Conservation (phyloP, 2,113 vertebrate species). For the Centropristis striata region DNA sequence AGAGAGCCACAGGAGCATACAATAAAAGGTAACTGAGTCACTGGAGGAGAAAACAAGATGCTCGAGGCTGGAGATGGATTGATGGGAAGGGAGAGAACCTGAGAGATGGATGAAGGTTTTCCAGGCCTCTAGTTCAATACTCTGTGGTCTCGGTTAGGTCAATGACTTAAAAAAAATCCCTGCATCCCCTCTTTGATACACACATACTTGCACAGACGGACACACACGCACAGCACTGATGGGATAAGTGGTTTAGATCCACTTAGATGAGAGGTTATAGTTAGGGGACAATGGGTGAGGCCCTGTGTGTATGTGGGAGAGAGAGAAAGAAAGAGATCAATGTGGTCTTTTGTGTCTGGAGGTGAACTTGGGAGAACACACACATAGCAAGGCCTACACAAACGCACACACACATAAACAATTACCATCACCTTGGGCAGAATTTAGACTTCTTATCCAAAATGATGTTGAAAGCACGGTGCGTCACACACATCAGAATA, state of each 20-base stretch:
- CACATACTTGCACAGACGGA: constrained; percentile 25
- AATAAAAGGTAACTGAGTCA: constrained; percentile 55
- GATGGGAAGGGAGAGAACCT: constrained; percentile 53
- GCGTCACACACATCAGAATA: constrained; percentile 13
- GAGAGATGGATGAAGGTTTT: constrained; percentile 63
- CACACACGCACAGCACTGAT: constrained; percentile 48
- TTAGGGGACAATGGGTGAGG: constrained; percentile 51
- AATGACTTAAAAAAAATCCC: constrained; percentile 42
- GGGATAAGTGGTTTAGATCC: constrained; percentile 71
- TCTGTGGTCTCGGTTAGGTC: constrained; percentile 58
- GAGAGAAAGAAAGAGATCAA: constrained; percentile 60
- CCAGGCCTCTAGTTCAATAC: constrained; percentile 51
- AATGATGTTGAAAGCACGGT: constrained; percentile 7
- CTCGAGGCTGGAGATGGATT: constrained; percentile 51
- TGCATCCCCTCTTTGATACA: constrained; percentile 17
- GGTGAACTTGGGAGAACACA: constrained; percentile 72
- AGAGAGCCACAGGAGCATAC: constrained; percentile 6
- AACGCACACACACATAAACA: not conserved
- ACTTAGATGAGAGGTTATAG: constrained; percentile 64
- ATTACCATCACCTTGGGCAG: constrained; percentile 52
- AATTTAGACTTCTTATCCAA: constrained; percentile 13
- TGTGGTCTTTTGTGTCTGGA: constrained; percentile 74
- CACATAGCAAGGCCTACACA: constrained; percentile 4
- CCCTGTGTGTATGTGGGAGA: constrained; percentile 10
- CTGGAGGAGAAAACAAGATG: constrained; percentile 69